Conservation (phyloP, 2,797 vertebrate genomes). For the Oryzias sinensis region DNA sequence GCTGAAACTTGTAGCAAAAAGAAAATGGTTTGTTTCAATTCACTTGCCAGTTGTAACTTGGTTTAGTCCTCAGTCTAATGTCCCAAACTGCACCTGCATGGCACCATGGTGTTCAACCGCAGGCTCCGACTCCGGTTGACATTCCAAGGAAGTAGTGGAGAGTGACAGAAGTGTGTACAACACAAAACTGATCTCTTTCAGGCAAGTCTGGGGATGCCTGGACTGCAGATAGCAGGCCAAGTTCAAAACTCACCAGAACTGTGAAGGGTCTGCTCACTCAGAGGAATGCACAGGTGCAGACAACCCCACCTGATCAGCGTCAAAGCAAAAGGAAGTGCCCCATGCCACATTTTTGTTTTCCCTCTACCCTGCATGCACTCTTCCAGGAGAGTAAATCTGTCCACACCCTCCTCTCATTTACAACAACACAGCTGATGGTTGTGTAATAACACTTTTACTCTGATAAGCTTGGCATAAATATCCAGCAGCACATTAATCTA, state of each 20-base stretch:
- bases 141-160: slow-evolving; percentile 55
- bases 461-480: slow-evolving; percentile 65
- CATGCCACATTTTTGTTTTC: neutral
- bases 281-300: slow-evolving; percentile 74
- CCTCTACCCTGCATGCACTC: neutral
- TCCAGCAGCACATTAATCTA: slow-evolving; percentile 65
- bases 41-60: slow-evolving; percentile 32
- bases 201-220: slow-evolving; percentile 67
- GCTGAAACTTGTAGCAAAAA: slow-evolving; percentile 73
- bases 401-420: slow-evolving; percentile 30
- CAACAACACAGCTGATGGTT: slow-evolving; percentile 65
- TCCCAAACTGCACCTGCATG: slow-evolving; percentile 47
- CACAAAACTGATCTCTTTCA: slow-evolving; percentile 45
- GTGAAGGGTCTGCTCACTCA: no score
- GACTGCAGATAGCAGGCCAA: slow-evolving; percentile 56
- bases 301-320: slow-evolving; percentile 57
- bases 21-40: slow-evolving; percentile 24
- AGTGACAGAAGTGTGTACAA: slow-evolving; percentile 65
- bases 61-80: slow-evolving; percentile 14
- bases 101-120: neutral
- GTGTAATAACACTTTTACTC: slow-evolving; percentile 65
- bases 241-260: slow-evolving; percentile 47
- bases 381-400: slow-evolving; percentile 34
- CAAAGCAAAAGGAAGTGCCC: slow-evolving; percentile 47
- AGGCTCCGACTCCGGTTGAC: slow-evolving; percentile 51